A percentile compares a stretch with the other conserved stretches of the same genome.
Evolutionary conservation across 2,888 invertebrate species (phyloP).

Genomic region (Listrodromus nycthemerus): DNA sequence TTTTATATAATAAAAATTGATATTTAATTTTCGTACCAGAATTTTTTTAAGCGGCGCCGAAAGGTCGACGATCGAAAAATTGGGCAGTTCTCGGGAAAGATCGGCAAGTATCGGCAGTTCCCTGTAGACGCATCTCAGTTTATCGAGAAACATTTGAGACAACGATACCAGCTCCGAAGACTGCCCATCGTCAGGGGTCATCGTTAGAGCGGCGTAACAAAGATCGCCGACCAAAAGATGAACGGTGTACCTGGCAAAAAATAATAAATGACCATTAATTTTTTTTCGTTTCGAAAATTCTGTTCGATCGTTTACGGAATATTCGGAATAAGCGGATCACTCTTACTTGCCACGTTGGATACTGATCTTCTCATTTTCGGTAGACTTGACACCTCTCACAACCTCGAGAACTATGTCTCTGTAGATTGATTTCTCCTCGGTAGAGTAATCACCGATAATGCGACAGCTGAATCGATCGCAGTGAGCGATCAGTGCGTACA

Average conservation of each 20-base stretch:
- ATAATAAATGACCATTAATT: neutral
- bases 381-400: slow-evolving; percentile 67
- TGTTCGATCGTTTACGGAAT: neutral
- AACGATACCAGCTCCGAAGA: slow-evolving; percentile 56
- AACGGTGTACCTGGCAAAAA: slow-evolving; percentile 72
- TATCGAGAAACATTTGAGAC: slow-evolving; percentile 73
- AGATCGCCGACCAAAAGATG: slow-evolving; percentile 76
- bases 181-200: slow-evolving; percentile 68
- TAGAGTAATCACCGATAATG: slow-evolving; percentile 75
- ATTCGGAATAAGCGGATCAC: neutral
- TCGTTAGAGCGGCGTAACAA: slow-evolving; percentile 75
- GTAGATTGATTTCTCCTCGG: slow-evolving; percentile 61
- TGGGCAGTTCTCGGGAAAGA: slow-evolving; percentile 71
- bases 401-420: slow-evolving; percentile 70
- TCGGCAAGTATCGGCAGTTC: slow-evolving; percentile 77
- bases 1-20: neutral
- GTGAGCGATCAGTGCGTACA: slow-evolving; percentile 74
- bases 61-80: slow-evolving; percentile 70
- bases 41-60: slow-evolving; percentile 75
- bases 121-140: slow-evolving; percentile 74
- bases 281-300: neutral
- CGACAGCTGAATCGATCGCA: slow-evolving; percentile 73
- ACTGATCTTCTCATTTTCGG: slow-evolving; percentile 75
- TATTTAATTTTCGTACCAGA: slow-evolving; percentile 68
- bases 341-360: slow-evolving; percentile 76